Conservation (phyloP, 2,113 vertebrate species). For the Gnathonemus longibarbis region DNA sequence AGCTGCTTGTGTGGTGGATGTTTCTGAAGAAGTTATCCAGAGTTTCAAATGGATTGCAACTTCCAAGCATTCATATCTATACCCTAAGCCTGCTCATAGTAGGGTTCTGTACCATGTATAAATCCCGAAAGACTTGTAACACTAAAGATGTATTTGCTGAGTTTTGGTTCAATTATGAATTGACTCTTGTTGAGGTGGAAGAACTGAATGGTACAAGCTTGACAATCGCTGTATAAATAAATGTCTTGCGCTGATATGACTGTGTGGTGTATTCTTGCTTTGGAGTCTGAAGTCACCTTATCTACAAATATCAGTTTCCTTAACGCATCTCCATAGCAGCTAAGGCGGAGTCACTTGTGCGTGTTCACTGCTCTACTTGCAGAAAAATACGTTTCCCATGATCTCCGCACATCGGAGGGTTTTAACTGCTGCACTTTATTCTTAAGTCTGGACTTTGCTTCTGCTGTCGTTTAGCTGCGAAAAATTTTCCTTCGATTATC, state of each 20-base stretch:
- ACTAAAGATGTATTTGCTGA: neutral
- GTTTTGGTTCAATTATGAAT: neutral
- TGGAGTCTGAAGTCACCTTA: neutral
- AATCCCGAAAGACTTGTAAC: neutral
- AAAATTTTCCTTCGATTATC: neutral
- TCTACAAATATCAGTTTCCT: neutral
- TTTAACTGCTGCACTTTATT: neutral
- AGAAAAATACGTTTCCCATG: constrained; percentile 4
- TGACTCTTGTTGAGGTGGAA: neutral
- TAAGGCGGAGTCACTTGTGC: neutral
- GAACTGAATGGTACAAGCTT: neutral
- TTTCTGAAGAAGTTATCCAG: neutral
- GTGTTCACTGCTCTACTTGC: neutral
- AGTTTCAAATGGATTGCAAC: neutral
- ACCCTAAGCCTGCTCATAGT: neutral
- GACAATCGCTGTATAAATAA: neutral
- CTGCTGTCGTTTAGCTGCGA: neutral
- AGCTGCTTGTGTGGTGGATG: neutral
- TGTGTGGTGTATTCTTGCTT: neutral
- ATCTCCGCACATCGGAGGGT: neutral
- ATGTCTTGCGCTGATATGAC: neutral
- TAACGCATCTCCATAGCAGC: neutral
- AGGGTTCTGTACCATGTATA: neutral
- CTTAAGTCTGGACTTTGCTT: neutral
- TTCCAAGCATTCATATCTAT: neutral